Percentiles rank a stretch among this genome's conserved stretches.
These are phyloP conservation scores for Venusia cambrica DNA, from an alignment of 2,888 invertebrate genomes.

Conservation along the genomic window DNA sequence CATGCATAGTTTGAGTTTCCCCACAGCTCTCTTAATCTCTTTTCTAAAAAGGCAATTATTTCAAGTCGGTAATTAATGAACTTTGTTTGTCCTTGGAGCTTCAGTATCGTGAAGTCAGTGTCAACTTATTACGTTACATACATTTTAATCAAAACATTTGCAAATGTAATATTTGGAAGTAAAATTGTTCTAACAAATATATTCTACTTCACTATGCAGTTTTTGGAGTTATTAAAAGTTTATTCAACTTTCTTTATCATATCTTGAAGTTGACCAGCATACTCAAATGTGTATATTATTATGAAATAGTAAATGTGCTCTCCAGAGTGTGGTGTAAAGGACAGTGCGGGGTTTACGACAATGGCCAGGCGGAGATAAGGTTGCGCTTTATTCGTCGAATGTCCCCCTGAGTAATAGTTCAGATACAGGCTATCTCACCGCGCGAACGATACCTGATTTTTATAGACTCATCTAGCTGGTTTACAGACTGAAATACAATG, in stretches of 20 bases:
- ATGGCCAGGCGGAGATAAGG: conserved; percentile 46
- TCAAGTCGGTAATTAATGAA: conserved; percentile 51
- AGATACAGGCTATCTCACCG: conserved; percentile 59
- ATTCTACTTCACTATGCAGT: neutral
- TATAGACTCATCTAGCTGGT: conserved; percentile 43
- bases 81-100: too few relatives aligned
- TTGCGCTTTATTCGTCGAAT: conserved; percentile 50
- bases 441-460: conserved; percentile 55
- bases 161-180: too few relatives aligned
- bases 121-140: too few relatives aligned
- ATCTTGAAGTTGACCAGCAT: conserved; percentile 10
- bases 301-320: conserved; percentile 38
- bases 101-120: too few relatives aligned
- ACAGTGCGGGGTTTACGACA: conserved; percentile 39
- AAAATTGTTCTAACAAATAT: neutral
- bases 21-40: conserved; percentile 39
- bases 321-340: conserved; percentile 37
- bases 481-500: conserved; percentile 37
- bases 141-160: too few relatives aligned
- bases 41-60: conserved; percentile 49
- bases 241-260: conserved; percentile 5
- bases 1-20: conserved; percentile 62
- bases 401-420: conserved; percentile 59
- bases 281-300: conserved; percentile 32
- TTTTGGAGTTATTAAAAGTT: neutral